Percentiles rank a stretch among this genome's conserved stretches.
phyloP scores from a whole-genome alignment of 2,797 vertebrate genomes.

The Argentina silus region DNA sequence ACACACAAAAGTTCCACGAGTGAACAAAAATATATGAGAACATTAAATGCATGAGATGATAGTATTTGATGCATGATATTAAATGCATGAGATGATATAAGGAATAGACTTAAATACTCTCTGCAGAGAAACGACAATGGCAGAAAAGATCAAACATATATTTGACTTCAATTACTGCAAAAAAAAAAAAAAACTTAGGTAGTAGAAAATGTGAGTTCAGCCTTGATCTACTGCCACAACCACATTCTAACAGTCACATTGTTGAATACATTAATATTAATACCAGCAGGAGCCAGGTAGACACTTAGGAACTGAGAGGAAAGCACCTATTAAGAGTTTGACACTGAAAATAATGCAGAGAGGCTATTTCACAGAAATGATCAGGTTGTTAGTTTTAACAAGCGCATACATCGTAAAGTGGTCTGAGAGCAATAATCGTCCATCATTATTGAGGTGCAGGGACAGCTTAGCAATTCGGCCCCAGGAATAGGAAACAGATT shows the following conservation, averaged over 20 bases:
- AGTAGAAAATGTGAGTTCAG: too few species aligned
- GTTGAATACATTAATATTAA: not conserved
- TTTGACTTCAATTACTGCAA: too few species aligned
- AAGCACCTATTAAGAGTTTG: constrained; percentile 14
- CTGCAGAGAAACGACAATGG: too few species aligned
- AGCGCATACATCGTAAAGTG: constrained; percentile 7
- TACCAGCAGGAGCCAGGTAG: not conserved
- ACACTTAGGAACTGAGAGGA: not conserved
- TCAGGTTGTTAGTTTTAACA: constrained; percentile 17
- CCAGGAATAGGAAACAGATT: constrained; percentile 28
- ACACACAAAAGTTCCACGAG: not conserved
- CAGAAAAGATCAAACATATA: not conserved
- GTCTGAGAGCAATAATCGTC: constrained; percentile 23
- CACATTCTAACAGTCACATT: not conserved
- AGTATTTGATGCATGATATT: too few species aligned
- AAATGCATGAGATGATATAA: too few species aligned
- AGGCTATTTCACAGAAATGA: constrained; percentile 14
- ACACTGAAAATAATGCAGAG: constrained; percentile 15
- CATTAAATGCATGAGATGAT: too few species aligned
- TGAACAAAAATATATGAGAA: not conserved
- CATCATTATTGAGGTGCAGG: constrained; percentile 22
- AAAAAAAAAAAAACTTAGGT: not conserved
- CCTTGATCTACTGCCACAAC: too few species aligned
- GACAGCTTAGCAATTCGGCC: constrained; percentile 19
- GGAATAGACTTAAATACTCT: too few species aligned